A percentile compares a stretch with the other conserved stretches of the same genome.
Evolutionary conservation across 2,113 vertebrate genomes (phyloP).

Genomic region (Eurypyga helias): DNA sequence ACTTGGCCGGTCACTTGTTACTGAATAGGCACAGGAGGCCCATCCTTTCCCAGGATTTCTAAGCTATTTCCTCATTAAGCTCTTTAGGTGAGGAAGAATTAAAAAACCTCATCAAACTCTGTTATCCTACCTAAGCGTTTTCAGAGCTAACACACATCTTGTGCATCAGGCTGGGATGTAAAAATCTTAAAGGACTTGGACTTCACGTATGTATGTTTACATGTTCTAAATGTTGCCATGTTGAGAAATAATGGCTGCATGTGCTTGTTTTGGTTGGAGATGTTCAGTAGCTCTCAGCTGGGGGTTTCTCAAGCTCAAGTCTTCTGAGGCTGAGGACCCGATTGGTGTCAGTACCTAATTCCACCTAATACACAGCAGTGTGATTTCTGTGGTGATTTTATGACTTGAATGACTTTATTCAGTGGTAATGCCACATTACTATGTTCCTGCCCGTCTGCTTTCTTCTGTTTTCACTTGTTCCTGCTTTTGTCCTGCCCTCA

Average conservation of each 20-base stretch:
- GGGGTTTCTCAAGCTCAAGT: not conserved
- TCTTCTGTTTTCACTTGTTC: not conserved
- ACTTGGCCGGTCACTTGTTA: not conserved
- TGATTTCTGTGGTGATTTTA: not conserved
- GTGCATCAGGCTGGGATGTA: not conserved
- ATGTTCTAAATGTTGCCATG: not conserved
- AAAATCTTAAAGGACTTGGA: not conserved
- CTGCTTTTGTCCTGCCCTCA: not conserved
- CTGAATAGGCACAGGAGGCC: not conserved
- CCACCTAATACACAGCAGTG: not conserved
- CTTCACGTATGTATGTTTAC: not conserved
- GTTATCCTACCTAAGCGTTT: not conserved
- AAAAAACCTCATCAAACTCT: not conserved
- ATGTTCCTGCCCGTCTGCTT: not conserved
- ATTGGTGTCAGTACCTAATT: not conserved
- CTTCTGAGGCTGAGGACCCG: not conserved
- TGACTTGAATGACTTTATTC: not conserved
- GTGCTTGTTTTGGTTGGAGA: not conserved
- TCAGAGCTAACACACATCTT: not conserved
- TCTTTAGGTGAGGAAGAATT: not conserved
- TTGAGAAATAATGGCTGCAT: not conserved
- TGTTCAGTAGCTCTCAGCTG: not conserved
- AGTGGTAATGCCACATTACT: not conserved
- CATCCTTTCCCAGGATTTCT: not conserved
- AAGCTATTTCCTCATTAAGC: not conserved